Evolutionary conservation across 23 tunicate species (phyloP).

Genomic region (Trididemnum miniatum): DNA sequence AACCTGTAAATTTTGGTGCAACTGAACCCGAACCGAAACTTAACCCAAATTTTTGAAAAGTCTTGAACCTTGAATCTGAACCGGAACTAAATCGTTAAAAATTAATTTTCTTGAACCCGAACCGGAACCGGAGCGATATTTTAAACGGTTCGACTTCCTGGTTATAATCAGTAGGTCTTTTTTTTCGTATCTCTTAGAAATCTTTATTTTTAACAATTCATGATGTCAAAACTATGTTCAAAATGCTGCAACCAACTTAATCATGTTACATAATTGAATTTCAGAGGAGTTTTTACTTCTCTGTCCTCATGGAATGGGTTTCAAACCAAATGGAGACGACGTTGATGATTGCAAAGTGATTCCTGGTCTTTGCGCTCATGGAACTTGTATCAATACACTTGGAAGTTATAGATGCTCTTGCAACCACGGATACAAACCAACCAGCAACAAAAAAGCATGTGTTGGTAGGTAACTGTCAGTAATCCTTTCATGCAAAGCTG

Average conservation of each 20-base stretch:
- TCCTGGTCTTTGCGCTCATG: slow-evolving; percentile 94
- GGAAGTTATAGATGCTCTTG: slow-evolving; percentile 92
- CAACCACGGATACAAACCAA: slow-evolving; percentile 82
- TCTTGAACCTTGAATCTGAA: no score
- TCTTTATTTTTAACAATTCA: neutral
- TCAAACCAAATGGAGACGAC: slow-evolving; percentile 87
- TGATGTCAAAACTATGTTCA: neutral
- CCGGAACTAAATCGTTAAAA: no score
- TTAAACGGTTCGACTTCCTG: neutral
- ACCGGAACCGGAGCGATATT: no score
- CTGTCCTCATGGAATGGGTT: slow-evolving; percentile 97
- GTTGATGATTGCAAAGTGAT: slow-evolving; percentile 89
- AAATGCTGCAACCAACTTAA: neutral
- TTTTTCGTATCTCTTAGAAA: no score
- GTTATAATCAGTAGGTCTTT: neutral
- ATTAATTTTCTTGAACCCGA: no score
- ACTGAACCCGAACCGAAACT: no score
- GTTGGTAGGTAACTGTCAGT: slow-evolving; percentile 8
- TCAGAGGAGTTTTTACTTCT: slow-evolving; percentile 65
- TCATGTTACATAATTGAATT: neutral
- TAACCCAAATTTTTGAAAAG: no score
- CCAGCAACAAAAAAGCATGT: slow-evolving; percentile 65
- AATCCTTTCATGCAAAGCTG: no score
- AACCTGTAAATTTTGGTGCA: no score
- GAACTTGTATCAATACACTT: slow-evolving; percentile 91